Evolutionary conservation across 2,888 invertebrate species (phyloP), one percentile per base, ranked within the genome.

Genomic region (Leptarthrus brevirostris): DNA sequence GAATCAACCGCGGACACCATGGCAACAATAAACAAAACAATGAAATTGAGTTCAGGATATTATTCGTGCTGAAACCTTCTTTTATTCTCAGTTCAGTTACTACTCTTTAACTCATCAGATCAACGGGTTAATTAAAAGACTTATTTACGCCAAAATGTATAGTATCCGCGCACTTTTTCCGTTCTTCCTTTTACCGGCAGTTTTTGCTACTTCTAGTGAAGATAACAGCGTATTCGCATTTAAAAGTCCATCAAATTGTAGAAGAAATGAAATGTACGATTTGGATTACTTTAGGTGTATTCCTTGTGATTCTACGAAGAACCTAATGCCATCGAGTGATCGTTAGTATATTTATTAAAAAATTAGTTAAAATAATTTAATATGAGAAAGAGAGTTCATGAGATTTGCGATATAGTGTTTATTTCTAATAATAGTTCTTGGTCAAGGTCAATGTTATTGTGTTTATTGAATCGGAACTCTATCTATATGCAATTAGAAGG

Each of bases 181-280:
- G 69, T 26, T 34, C 69, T 69, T 69, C 69, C 69, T 69, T 52
- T 69, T 69, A 18, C 26, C 52, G 20, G 36, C 24, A 69, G 52
- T 34, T 20, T 30, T 52, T 5, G 49, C 52, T 30, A 30, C 2
- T 30, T 30, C 20, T 18, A 69, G 26, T 69, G 49, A 49, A 20
- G 30, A 49, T 24, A 18, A 30, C 14, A 69, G 52, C n/a, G 12
- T 34, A 10, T 69, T 52, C 69, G 14, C 52, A 12, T 52, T 26
- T 30, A 69, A 52, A 52, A 52, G 14, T 24, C 54, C 54, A 8
- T 64, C 73, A 16, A 79, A 82, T 75, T 88, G 88, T 79, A 82
- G 81, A 44, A 78, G 77, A 73, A 83, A 84, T 76, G 86, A 88
- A 79, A 87, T 86, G 79, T 88, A 87, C 75, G 85, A 87, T 81